Evolutionary conservation across 2,888 invertebrate species (phyloP), one percentile per base, ranked within the genome.

Genomic region (Macrophya alboannulata): DNA sequence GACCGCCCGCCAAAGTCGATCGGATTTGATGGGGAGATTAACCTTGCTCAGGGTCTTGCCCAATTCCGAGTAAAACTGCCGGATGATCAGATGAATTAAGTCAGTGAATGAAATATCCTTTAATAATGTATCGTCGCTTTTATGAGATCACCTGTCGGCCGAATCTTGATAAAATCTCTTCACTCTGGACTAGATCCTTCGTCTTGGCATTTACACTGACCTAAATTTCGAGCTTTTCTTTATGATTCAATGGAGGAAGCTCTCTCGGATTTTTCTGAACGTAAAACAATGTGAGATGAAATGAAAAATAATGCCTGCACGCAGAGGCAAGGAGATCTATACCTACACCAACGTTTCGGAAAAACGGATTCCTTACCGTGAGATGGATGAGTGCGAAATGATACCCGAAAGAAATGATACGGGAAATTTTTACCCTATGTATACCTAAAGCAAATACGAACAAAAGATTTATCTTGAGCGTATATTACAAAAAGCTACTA

Each of bases 1-100:
- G 77, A 55, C 77, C 37, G 17, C 51, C 10, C 4, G 77, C 48
- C 77, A 55, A 37, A 55, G 51, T 77, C 77, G 77, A 77, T 77
- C 31, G 51, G 10, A 37, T 15, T 21, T 77, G 55, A 77, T 77
- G 55, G 77, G 31, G 37, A 77, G 77, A 77, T 55, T 77, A 55
- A 77, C 51, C 77, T 43, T 37, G 31, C 77, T 55, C 77, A 55
- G 31, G 51, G 31, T 31, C 55, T 51, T 5, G 9, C 37, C 72
- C 45, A 43, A 51, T 77, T 77, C 17, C 31, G 17, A 37, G 37
- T 55, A 25, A 74, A 45, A 45, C 43, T 43, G 74, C 77, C 17
- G 37, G 17, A 51, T 51, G 51, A 37, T 55, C 51, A 12, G n/a
- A 77, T 31, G 55, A 45, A 21, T 43, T 74, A n/a, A 17, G 17